Evolutionary conservation across 2,888 invertebrate genomes (phyloP).

Genomic region (Chaetogeoica ovagalla): DNA sequence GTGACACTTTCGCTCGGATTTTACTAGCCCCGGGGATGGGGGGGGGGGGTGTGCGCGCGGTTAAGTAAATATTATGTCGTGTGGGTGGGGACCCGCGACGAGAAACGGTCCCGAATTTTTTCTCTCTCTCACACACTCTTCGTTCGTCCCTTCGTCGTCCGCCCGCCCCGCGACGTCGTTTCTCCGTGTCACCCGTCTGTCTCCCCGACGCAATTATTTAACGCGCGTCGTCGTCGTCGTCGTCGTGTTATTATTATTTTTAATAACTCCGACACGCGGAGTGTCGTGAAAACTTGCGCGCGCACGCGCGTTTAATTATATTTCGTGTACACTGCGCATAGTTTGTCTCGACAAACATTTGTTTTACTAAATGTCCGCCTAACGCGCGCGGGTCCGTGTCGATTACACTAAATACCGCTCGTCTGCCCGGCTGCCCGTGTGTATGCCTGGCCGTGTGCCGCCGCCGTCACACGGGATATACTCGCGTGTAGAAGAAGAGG

Average conservation of each 20-base stretch:
- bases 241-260: not conserved
- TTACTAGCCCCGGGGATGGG: no score
- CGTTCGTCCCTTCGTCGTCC: slow-evolving; percentile 8
- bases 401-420: no score
- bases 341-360: slow-evolving; percentile 36
- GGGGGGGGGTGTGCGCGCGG: slow-evolving; percentile 11
- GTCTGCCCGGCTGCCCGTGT: not conserved
- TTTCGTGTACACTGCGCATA: no score
- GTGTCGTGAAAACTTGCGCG: not conserved
- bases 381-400: not conserved
- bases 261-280: slow-evolving; percentile 10
- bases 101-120: not conserved
- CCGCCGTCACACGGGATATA: not conserved
- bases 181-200: no score
- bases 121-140: not conserved
- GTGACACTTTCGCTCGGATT: no score
- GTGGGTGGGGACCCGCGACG: not conserved
- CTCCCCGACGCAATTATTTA: no score
- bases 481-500: no score
- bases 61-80: slow-evolving; percentile 51
- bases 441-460: not conserved
- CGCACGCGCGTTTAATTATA: not conserved
- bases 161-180: not conserved
- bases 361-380: slow-evolving; percentile 50
- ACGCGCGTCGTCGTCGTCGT: no score